phyloP scores from a whole-genome alignment of 2,113 vertebrate genomes.

The Haemorhous mexicanus region DNA sequence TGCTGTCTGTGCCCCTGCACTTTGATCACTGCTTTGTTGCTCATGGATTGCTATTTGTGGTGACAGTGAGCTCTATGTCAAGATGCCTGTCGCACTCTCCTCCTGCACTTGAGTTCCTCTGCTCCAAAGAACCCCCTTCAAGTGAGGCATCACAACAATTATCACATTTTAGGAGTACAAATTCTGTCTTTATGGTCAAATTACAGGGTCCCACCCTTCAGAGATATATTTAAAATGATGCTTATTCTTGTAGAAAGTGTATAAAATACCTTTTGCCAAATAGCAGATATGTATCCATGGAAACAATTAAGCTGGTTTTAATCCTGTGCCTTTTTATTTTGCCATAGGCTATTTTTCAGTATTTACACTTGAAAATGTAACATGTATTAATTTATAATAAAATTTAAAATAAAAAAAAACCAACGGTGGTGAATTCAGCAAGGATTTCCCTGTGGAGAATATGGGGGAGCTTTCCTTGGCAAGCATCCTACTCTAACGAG shows the following conservation, averaged over 20 bases:
- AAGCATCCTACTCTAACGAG: not conserved
- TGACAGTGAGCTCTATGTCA: not conserved
- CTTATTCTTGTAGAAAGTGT: conserved; percentile 49
- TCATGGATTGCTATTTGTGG: not conserved
- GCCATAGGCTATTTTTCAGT: conserved; percentile 52
- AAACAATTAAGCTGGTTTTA: conserved; percentile 26
- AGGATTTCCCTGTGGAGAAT: not conserved
- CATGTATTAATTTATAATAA: conserved; percentile 33
- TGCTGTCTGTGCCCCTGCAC: not conserved
- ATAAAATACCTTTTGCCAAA: conserved; percentile 31
- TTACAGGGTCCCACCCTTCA: not conserved
- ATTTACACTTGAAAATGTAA: conserved; percentile 53
- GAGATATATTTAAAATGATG: not conserved
- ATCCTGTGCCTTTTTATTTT: conserved; percentile 54
- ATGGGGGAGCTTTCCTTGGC: not conserved
- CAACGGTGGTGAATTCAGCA: not conserved
- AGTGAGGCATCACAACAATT: not conserved
- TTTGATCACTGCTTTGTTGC: not conserved
- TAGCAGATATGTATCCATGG: conserved; percentile 14
- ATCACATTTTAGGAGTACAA: not conserved
- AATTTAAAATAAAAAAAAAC: not conserved
- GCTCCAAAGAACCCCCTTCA: conserved; percentile 4
- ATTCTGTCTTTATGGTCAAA: not conserved
- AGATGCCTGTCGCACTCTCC: not conserved
- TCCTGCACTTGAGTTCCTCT: not conserved